Evolutionary conservation across 2,113 vertebrate genomes (phyloP).

Genomic region (Haemorhous mexicanus): DNA sequence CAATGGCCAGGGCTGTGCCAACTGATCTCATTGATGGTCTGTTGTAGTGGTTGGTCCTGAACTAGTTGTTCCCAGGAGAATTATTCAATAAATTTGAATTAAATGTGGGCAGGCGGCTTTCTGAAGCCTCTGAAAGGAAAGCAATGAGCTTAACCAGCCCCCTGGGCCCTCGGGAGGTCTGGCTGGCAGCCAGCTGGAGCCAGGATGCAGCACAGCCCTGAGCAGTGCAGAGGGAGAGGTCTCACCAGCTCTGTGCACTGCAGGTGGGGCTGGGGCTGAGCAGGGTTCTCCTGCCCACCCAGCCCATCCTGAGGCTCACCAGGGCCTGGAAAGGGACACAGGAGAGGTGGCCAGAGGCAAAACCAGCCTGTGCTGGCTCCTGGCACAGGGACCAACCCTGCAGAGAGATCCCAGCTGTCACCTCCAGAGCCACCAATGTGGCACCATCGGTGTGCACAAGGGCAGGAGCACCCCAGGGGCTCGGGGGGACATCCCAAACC

Average conservation of each 20-base stretch:
- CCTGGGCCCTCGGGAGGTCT: slow-evolving; percentile 6
- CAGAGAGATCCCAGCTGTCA: neutral
- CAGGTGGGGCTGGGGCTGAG: neutral
- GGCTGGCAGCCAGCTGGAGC: slow-evolving; percentile 10
- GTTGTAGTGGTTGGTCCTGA: neutral
- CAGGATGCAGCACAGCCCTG: neutral
- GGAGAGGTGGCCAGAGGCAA: neutral
- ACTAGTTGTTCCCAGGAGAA: slow-evolving; percentile 20
- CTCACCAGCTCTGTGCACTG: accelerated
- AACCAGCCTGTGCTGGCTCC: neutral
- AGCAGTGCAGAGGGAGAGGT: neutral
- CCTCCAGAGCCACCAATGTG: neutral
- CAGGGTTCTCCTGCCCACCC: neutral
- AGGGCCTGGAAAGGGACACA: neutral
- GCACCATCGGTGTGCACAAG: accelerated
- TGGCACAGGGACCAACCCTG: neutral
- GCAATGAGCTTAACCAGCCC: slow-evolving; percentile 58
- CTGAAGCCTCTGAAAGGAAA: slow-evolving; percentile 41
- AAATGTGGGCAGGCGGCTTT: slow-evolving; percentile 5
- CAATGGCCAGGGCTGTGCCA: accelerated
- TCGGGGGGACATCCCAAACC: neutral
- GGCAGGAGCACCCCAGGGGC: neutral
- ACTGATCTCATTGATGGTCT: neutral
- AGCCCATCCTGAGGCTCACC: neutral
- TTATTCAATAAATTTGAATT: slow-evolving; percentile 56